Evolutionary conservation across 1,140 invertebrate species (phyloP).

Genomic region (Kradibia gibbosae): DNA sequence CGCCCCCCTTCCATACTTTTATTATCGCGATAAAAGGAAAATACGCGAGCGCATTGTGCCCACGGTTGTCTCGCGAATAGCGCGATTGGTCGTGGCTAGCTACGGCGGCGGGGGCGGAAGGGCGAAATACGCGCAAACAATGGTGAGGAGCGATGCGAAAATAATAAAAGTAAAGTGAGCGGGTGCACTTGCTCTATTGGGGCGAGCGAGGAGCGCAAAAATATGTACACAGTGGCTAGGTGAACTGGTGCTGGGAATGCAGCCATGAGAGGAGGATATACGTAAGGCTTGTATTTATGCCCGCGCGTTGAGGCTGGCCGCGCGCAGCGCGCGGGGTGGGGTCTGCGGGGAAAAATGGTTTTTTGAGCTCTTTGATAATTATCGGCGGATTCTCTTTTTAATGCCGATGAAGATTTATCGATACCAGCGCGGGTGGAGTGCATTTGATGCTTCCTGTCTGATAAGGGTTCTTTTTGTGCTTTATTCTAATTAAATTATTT

Average conservation of each 20-base stretch:
- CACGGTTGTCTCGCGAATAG: neutral
- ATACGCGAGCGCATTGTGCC: slow-evolving; percentile 2
- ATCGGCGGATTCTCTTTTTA: slow-evolving; percentile 1
- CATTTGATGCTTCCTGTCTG: neutral
- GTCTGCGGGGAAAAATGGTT: neutral
- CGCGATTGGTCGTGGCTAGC: neutral
- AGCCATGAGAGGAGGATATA: neutral
- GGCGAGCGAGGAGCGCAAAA: neutral
- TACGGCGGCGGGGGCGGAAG: no score
- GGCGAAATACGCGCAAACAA: no score
- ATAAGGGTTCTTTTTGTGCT: neutral
- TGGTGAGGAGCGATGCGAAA: neutral
- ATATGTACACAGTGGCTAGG: neutral
- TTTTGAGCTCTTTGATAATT: slow-evolving; percentile 13
- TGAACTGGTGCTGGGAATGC: neutral
- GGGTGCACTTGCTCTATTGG: slow-evolving; percentile 11
- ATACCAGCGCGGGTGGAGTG: neutral
- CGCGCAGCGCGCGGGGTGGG: neutral
- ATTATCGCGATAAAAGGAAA: slow-evolving; percentile 10
- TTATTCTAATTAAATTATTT: slow-evolving; percentile 5
- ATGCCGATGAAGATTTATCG: neutral
- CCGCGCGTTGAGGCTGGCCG: neutral
- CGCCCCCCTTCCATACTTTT: neutral
- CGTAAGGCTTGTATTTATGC: neutral
- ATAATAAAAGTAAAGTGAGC: neutral